Conservation (phyloP, 2,797 vertebrate species). For the Sphenopsis melanotis region DNA sequence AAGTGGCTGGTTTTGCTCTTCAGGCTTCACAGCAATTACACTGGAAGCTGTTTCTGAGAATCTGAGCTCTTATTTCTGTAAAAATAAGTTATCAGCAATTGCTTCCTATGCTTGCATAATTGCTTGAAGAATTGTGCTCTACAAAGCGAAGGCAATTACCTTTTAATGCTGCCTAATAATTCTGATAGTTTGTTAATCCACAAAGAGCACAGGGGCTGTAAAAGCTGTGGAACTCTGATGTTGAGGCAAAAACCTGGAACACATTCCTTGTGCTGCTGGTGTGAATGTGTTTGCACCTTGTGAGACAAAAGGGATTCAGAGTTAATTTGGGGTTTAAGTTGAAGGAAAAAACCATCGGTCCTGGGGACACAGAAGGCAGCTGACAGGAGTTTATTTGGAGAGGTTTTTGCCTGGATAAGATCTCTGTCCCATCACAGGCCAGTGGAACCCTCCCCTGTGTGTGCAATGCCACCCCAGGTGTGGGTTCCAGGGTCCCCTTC, state of each 20-base stretch:
- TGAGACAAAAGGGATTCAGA: background rate
- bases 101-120: constrained; percentile 16
- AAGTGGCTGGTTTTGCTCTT: constrained; percentile 35
- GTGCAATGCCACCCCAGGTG: accelerated
- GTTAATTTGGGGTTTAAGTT: background rate
- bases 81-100: constrained; percentile 58
- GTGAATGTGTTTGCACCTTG: background rate
- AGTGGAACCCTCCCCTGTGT: accelerated
- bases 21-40: constrained; percentile 50
- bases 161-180: background rate
- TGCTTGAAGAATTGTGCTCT: constrained; percentile 12
- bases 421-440: background rate
- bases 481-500: background rate
- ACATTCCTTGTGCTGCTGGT: background rate
- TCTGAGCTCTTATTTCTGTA: constrained; percentile 33
- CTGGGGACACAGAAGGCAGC: background rate
- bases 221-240: background rate
- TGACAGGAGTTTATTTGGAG: background rate
- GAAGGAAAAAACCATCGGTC: accelerated
- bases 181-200: background rate
- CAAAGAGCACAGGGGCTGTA: background rate
- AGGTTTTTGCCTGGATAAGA: background rate
- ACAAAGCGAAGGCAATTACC: background rate
- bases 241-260: background rate
- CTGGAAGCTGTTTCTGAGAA: constrained; percentile 22